Evolutionary conservation across 2,888 invertebrate species (phyloP), one percentile per base, ranked within the genome.

Genomic region (Thymelicus lineola): DNA sequence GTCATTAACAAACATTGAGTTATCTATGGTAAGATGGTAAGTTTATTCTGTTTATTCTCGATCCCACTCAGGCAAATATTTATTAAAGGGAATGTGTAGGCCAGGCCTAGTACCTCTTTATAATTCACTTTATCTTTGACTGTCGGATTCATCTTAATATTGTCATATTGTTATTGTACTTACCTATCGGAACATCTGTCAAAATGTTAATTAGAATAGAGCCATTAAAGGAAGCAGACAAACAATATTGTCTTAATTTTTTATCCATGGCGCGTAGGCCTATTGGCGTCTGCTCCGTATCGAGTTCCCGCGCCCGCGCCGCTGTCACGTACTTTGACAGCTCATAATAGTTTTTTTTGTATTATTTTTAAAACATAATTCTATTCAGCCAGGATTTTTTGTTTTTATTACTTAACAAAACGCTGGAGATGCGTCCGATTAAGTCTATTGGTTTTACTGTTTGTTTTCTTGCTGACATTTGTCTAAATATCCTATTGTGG

Each of bases 271-370:
- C 60, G 59, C 60, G 67, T 86, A 89, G 87, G 89, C 89, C 88
- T 88, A 89, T 86, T 85, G 87, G 80, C 82, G 84, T 83, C 82
- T 79, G 78, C 78, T 70, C 79, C 79, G 81, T 83, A 79, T 85
- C 86, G 76, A 76, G 78, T 85, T 83, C 81, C 86, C 86, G 89
- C 88, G 90, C 88, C 89, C 86, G 89, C 88, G 90, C 88, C 89
- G 86, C 86, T 87, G 89, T 88, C 90, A 88, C 74, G 72, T 72
- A 70, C 75, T 83, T 80, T 89, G 90, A 90, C 90, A 89, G 88
- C 85, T 83, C 80, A 79, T 80, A 86, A 83, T 85, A 77, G 80
- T 82, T 80, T 78, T 80, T 82, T 82, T 77, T 75, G 77, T 76
- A 82, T 82, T 82, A 81, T 80, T 84, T 82, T 79, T 81, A 75